Base-by-base conservation (phyloP, 2,113 vertebrate species). In the Crotalus helleri region DNA sequence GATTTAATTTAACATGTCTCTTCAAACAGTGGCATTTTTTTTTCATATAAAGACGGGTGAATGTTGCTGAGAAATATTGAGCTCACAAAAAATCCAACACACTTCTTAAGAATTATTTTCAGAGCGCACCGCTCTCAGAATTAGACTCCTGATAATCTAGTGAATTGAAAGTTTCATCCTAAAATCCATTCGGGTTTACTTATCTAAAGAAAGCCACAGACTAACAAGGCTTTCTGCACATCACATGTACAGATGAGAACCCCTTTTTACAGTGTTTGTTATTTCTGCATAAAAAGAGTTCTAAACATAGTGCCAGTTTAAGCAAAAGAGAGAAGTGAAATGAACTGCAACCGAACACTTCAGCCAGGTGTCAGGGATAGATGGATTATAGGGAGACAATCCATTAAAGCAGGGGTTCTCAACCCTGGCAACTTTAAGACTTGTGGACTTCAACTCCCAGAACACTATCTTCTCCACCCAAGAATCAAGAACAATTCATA, bases 311-410 rank as follows among this genome's bases (percentile, higher is more conserved):
- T 39, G 88, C 46, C 21, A 53, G 44, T 88, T 85, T 81, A 58
- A 93, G 54, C 74, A 90, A 90, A 85, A 87, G 33, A 1, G 11
- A 61, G 90, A 94, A 55, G 13, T 3, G 44, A 69, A 87, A 39
- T 74, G 90, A 88, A 95, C 92, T 91, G 64, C 11, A 3, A 55
- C 91, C 8, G n/a, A 92, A 92, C 69, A 74, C 57, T 92, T 90
- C 33, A 29, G 87, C 64, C 46, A 85, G 53, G 88, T 90, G 88
- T n/a, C 55, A 39, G 55, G 59, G 53, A 85, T 51, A 26, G 87
- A 33, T 55, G 59, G 49, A n/a, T 44, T 44, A 3, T 39, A 39
- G 39, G 39, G 39, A 39, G 39, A 39, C 39, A 39, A 39, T 39
- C 39, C 39, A 39, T 39, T 39, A 39, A 39, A 39, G 44, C 44